Conservation (phyloP, 2,888 invertebrate species). For the Myopa testacea region DNA sequence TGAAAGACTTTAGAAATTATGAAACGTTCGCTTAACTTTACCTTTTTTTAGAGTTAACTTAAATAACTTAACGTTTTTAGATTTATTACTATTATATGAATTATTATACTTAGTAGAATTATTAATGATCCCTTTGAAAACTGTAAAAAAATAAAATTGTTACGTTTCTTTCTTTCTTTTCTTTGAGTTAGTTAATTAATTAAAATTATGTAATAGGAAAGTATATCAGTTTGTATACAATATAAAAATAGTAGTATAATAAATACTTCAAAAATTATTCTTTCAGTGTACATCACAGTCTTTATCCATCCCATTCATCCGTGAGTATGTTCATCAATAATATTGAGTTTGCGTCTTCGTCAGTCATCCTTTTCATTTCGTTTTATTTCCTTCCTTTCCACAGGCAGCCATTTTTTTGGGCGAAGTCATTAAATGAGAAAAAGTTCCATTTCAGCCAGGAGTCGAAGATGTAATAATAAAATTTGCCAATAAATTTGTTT, state of each 20-base stretch:
- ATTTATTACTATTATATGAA: not conserved
- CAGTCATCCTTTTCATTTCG: slow-evolving; percentile 28
- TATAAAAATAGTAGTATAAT: no score
- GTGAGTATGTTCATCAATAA: not conserved
- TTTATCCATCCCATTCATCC: not conserved
- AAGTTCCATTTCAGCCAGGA: slow-evolving; percentile 30
- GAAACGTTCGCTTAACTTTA: no score
- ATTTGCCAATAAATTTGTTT: slow-evolving; percentile 32
- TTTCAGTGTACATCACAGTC: slow-evolving; percentile 27
- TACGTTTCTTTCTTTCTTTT: no score
- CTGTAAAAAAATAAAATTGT: no score
- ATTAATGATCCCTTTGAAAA: no score
- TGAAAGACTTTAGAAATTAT: no score
- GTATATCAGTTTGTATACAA: no score
- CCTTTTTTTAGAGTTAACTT: no score
- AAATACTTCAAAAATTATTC: not conserved
- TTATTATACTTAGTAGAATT: no score
- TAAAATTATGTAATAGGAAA: no score
- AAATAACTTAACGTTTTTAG: no score
- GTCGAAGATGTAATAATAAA: slow-evolving; percentile 36
- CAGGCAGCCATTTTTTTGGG: slow-evolving; percentile 8
- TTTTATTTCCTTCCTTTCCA: slow-evolving; percentile 10
- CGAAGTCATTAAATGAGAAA: slow-evolving; percentile 28
- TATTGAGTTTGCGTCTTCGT: slow-evolving; percentile 34
- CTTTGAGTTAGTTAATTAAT: no score